Evolutionary conservation across 2,797 vertebrate genomes (phyloP).

Genomic region (Squalus acanthias): DNA sequence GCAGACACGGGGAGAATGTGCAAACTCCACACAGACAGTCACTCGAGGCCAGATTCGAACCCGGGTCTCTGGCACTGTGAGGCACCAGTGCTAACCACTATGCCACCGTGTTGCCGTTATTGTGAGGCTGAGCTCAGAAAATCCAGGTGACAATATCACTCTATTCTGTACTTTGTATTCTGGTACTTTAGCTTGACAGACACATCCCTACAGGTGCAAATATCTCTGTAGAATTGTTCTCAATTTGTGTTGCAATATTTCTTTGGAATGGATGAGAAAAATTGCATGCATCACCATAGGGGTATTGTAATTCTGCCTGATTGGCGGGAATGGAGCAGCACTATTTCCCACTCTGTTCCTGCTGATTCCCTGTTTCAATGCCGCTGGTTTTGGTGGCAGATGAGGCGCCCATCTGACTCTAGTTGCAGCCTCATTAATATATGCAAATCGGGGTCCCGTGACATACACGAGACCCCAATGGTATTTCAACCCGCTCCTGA

Average conservation of each 20-base stretch:
- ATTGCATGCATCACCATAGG: background rate
- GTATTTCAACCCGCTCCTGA: background rate
- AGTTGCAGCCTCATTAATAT: background rate
- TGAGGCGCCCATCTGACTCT: background rate
- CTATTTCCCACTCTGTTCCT: background rate
- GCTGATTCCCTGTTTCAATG: background rate
- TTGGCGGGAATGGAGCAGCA: background rate
- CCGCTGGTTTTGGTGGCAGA: background rate
- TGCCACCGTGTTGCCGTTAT: too few species aligned
- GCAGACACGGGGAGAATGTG: too few species aligned
- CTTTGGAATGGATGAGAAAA: background rate
- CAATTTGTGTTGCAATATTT: background rate
- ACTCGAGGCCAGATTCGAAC: too few species aligned
- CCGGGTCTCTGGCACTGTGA: too few species aligned
- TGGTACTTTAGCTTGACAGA: background rate
- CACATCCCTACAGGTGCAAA: too few species aligned
- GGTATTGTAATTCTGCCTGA: background rate
- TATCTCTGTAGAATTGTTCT: background rate
- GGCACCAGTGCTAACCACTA: too few species aligned
- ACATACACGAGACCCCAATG: background rate
- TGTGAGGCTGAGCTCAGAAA: background rate
- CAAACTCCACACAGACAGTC: too few species aligned
- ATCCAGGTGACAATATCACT: background rate
- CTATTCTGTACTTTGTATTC: background rate
- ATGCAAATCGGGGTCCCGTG: background rate